These are phyloP conservation scores for Cataglyphis rosenhaueri DNA, from an alignment of 2,888 invertebrate genomes.

Conservation along the genomic window DNA sequence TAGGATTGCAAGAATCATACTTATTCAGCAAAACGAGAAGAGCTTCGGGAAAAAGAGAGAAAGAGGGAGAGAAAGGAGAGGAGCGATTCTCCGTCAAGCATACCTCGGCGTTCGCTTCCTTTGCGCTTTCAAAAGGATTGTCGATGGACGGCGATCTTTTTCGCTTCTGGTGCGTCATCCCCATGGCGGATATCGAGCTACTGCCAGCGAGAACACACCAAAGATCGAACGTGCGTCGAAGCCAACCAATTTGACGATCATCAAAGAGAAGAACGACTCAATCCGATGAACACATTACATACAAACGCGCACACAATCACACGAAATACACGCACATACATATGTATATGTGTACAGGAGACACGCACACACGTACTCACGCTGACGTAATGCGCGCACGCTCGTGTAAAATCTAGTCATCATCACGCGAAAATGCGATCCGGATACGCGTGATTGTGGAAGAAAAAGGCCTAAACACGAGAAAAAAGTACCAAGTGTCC, in stretches of 20 bases:
- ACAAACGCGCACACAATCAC: constrained; percentile 30
- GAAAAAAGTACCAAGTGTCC: constrained; percentile 26
- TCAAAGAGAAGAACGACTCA: constrained; percentile 30
- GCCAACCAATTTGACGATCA: constrained; percentile 42
- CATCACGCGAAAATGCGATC: constrained; percentile 53
- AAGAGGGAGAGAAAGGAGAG: constrained; percentile 4
- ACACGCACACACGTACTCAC: constrained; percentile 41
- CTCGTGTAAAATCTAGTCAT: constrained; percentile 63
- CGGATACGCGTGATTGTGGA: constrained; percentile 41
- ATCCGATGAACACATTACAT: constrained; percentile 14
- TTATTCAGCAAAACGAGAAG: not conserved
- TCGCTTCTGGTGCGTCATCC: constrained; percentile 53
- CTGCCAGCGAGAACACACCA: constrained; percentile 67
- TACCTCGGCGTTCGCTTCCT: constrained; percentile 28
- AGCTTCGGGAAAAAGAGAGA: not conserved
- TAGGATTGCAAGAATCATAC: not conserved
- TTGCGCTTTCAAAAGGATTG: constrained; percentile 10
- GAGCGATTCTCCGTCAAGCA: not conserved
- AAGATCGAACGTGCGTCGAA: constrained; percentile 45
- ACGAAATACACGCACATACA: not conserved
- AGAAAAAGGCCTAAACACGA: constrained; percentile 65
- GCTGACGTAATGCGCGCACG: constrained; percentile 18
- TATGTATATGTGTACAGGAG: not conserved
- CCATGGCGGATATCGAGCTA: constrained; percentile 59
- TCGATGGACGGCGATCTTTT: constrained; percentile 41